Percentiles rank a stretch among this genome's conserved stretches.
Evolutionary conservation across 1,140 invertebrate species (phyloP).

Genomic region (Holcopasites calliopsidis): DNA sequence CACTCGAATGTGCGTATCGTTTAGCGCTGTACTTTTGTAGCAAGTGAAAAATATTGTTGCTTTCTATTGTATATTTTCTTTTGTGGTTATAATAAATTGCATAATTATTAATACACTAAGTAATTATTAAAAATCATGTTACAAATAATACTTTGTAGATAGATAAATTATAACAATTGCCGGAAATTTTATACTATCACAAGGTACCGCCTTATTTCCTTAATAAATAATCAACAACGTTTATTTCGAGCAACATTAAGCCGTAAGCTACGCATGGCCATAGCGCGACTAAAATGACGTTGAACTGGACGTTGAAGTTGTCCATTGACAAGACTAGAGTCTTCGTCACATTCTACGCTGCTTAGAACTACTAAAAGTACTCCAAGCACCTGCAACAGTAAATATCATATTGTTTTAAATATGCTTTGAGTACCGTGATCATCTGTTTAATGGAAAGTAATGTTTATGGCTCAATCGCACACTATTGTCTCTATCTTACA

Average conservation of each 20-base stretch:
- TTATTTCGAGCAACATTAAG: slow-evolving; percentile 79
- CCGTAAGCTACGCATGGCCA: slow-evolving; percentile 90
- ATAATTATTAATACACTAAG: slow-evolving; percentile 65
- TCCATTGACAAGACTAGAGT: slow-evolving; percentile 82
- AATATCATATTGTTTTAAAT: slow-evolving; percentile 4
- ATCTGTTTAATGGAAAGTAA: slow-evolving; percentile 1
- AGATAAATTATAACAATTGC: slow-evolving; percentile 65
- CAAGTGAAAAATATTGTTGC: slow-evolving; percentile 47
- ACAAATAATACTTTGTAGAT: slow-evolving; percentile 73
- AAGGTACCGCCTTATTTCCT: slow-evolving; percentile 21
- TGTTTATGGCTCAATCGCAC: neutral
- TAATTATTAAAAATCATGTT: slow-evolving; percentile 67
- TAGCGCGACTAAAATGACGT: slow-evolving; percentile 90
- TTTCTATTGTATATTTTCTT: slow-evolving; percentile 69
- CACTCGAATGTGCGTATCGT: neutral
- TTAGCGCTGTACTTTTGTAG: slow-evolving; percentile 12
- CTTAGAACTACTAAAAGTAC: slow-evolving; percentile 90
- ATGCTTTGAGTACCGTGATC: slow-evolving; percentile 40
- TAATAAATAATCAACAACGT: slow-evolving; percentile 73
- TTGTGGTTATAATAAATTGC: slow-evolving; percentile 68
- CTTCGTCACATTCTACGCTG: slow-evolving; percentile 79
- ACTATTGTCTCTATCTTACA: slow-evolving; percentile 55
- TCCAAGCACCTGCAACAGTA: slow-evolving; percentile 84
- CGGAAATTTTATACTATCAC: slow-evolving; percentile 58
- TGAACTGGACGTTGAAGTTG: slow-evolving; percentile 84